Evolutionary conservation across 2,113 vertebrate species (phyloP).

Genomic region (Corydoras maculifer): DNA sequence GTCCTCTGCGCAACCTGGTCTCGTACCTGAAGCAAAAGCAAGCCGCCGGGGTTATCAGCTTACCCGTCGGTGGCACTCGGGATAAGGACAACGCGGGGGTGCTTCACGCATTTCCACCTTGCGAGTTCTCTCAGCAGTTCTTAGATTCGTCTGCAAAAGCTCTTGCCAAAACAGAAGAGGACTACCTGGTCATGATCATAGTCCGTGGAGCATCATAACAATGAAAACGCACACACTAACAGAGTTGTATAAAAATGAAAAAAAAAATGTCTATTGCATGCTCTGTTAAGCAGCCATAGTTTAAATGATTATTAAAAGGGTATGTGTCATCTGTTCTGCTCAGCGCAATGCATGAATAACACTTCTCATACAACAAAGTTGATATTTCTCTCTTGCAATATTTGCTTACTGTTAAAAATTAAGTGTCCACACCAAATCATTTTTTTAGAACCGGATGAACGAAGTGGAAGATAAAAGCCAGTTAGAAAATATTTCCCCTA

Average conservation of each 20-base stretch:
- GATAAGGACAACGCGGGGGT: slow-evolving; percentile 98
- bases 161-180: slow-evolving; percentile 97
- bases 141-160: slow-evolving; percentile 97
- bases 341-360: slow-evolving; percentile 30
- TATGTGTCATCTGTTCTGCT: slow-evolving; percentile 39
- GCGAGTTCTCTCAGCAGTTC: slow-evolving; percentile 99
- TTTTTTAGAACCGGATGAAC: slow-evolving; percentile 24
- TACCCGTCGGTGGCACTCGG: slow-evolving; percentile 92
- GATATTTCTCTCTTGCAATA: slow-evolving; percentile 31
- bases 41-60: slow-evolving; percentile 98
- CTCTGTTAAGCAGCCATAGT: slow-evolving; percentile 53
- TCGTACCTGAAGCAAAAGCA: slow-evolving; percentile 99
- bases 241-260: slow-evolving; percentile 38
- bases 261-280: slow-evolving; percentile 72
- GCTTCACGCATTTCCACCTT: slow-evolving; percentile 97
- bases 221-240: slow-evolving; percentile 41
- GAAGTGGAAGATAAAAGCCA: slow-evolving; percentile 13
- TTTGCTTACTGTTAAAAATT: slow-evolving; percentile 37
- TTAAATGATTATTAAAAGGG: slow-evolving; percentile 29
- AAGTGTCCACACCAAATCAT: slow-evolving; percentile 31
- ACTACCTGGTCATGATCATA: slow-evolving; percentile 99
- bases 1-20: slow-evolving; percentile 96
- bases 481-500: slow-evolving; percentile 27
- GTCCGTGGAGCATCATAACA: slow-evolving; percentile 94
- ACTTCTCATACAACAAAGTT: slow-evolving; percentile 34